Base-by-base conservation (phyloP, 1,140 invertebrate genomes). In the Drosophila pachea region DNA sequence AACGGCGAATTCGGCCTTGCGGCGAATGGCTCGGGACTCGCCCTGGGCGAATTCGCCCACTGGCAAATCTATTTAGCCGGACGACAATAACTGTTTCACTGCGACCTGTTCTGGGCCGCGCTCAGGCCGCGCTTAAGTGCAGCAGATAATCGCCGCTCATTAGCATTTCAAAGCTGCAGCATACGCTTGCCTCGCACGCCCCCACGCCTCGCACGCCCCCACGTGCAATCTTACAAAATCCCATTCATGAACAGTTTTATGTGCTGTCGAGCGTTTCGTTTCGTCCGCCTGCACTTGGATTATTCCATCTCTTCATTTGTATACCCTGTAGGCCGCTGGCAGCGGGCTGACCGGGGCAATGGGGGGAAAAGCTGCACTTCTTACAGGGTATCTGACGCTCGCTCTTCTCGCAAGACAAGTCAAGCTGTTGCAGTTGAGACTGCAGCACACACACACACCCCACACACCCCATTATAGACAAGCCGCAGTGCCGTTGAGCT, bases 91-190 rank as follows among this genome's bases (percentile, higher is more conserved):
- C 22, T 1, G 22, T 22, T 22, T 3, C 22, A 22, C 22, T 22
- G 22, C 22, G 22, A 22, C 22, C 3, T 22, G 22, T 50, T 11
- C 40, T 38, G 22, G 4, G 12, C 40, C 3, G n/a, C 5, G 14
- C 29, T 43, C 33, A 22, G 7, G n/a, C 7, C 40, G 12, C 2
- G 54, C 12, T 33, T n/a, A 31, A 42, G 36, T 40, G 22, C 8
- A 38, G 47, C 38, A 50, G 61, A 69, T 65, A 58, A 65, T 69
- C 67, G 14, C 53, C n/a, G 43, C 42, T 62, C 61, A 69, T 69
- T 69, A 69, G 47, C 54, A 58, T 64, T 52, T 58, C 14, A 65
- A 45, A 69, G 53, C 67, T 69, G 22, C 52, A 55, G 60, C 35
- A 35, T 36, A 42, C 40, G 14, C 22, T 5, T 7, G 8, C 9